phyloP scores from a whole-genome alignment of 2,113 vertebrate species.

The Zosterops borbonicus region DNA sequence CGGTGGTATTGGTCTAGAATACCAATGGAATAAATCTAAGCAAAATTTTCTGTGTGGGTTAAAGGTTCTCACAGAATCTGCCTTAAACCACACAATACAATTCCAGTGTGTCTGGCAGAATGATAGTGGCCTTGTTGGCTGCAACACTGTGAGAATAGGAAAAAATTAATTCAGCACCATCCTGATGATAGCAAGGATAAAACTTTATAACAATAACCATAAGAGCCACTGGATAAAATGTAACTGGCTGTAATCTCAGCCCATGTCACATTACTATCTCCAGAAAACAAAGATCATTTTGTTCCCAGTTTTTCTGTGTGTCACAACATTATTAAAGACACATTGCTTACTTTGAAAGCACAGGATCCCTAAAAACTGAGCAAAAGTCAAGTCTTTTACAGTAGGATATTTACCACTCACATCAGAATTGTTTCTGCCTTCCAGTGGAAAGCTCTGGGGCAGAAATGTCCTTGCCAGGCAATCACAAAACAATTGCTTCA shows the following conservation, averaged over 20 bases:
- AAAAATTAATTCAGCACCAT: slow-evolving; percentile 2
- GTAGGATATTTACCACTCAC: not conserved
- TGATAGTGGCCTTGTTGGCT: not conserved
- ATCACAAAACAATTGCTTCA: not conserved
- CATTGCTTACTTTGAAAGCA: not conserved
- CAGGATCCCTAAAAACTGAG: not conserved
- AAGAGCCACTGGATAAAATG: slow-evolving; percentile 20
- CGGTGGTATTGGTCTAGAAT: not conserved
- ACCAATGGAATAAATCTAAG: not conserved
- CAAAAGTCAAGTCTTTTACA: not conserved
- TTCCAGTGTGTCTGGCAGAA: not conserved
- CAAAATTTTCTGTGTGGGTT: not conserved
- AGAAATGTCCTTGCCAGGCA: not conserved
- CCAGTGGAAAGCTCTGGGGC: not conserved
- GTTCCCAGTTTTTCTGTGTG: not conserved
- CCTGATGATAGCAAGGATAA: not conserved
- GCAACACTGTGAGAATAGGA: not conserved
- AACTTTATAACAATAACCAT: not conserved
- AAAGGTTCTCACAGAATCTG: not conserved
- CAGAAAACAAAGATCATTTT: slow-evolving; percentile 15
- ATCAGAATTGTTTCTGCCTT: not conserved
- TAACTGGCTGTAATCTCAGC: not conserved
- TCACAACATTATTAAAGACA: slow-evolving; percentile 2
- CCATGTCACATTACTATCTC: not conserved
- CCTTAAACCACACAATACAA: not conserved